Conservation (phyloP, 2,113 vertebrate genomes). For the Pleuronectes platessa region DNA sequence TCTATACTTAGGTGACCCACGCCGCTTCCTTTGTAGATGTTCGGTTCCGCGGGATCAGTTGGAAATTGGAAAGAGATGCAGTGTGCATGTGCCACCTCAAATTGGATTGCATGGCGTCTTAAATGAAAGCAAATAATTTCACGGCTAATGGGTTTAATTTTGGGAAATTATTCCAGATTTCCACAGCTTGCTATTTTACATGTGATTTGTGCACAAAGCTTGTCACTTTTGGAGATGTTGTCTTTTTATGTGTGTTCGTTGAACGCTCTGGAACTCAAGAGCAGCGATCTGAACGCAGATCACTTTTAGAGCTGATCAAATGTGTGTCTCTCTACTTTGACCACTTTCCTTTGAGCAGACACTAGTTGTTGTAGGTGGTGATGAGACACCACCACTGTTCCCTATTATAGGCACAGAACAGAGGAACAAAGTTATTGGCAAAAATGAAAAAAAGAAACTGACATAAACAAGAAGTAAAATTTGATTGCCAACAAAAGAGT, state of each 20-base stretch:
- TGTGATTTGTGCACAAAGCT: conserved; percentile 68
- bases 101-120: conserved; percentile 77
- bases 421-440: conserved; percentile 60
- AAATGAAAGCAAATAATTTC: conserved; percentile 83
- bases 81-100: conserved; percentile 64
- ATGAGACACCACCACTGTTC: conserved; percentile 27
- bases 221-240: conserved; percentile 55
- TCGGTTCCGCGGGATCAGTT: conserved; percentile 74
- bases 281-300: conserved; percentile 22
- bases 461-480: conserved; percentile 69
- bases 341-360: conserved; percentile 43
- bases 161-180: conserved; percentile 79
- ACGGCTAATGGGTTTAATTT: conserved; percentile 82
- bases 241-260: conserved; percentile 15
- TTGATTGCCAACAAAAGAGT: conserved; percentile 75
- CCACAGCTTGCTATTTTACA: conserved; percentile 75
- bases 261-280: conserved; percentile 52
- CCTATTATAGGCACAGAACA: conserved; percentile 13
- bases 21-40: conserved; percentile 64
- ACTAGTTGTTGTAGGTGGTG: conserved; percentile 21
- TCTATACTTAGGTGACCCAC: conserved; percentile 78
- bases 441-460: conserved; percentile 47
- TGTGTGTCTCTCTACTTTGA: conserved; percentile 37
- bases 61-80: conserved; percentile 73
- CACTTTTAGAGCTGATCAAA: conserved; percentile 52